Base-by-base conservation (phyloP, 2,888 invertebrate species). In the Drosophila anomelani region DNA sequence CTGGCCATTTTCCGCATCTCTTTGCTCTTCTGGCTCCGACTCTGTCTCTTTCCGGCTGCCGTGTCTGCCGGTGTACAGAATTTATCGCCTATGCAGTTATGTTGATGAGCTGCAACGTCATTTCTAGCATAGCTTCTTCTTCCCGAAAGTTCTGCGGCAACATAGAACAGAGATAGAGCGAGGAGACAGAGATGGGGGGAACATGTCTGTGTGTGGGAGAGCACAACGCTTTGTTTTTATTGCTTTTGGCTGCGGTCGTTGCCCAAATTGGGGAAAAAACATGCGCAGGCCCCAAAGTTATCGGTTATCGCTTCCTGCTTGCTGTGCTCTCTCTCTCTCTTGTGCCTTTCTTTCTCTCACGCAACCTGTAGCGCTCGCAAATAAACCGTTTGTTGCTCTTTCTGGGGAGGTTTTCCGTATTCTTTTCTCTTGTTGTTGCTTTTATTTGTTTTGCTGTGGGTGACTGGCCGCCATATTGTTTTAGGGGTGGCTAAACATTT, bases 401-500 rank as follows among this genome's bases (percentile, higher is more conserved):
- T 49, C 54, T 44, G 47, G 55, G 74, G 49, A 56, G 66, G 55
- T 44, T 57, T 57, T 41, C 34, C 17, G 63, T 46, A 15, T 53
- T 53, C 20, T 53, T 36, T 62, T 47, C 17, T 29, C 29, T 29
- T 34, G 36, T 59, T 54, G 62, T 60, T 60, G 56, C 41, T 51
- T 34, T 60, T 34, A 38, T 75, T 71, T 78, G 55, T 62, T 72
- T 75, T 71, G 74, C 78, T 79, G 80, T 85, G 82, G 81, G 75
- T 61, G 81, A 79, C 79, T 76, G 76, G 80, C 74, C 85, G 88
- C 88, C 85, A 88, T 85, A 82, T 84, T 84, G 88, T 85, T 84
- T 84, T 80, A 75, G 68, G 88, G 88, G 85, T 76, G 82, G 77
- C 71, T 77, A 70, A 56, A 43, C 53, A 69, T 47, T 43, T 49